These are phyloP conservation scores for Rutilus rutilus DNA, from an alignment of 2,113 vertebrate species.

Conservation along the genomic window DNA sequence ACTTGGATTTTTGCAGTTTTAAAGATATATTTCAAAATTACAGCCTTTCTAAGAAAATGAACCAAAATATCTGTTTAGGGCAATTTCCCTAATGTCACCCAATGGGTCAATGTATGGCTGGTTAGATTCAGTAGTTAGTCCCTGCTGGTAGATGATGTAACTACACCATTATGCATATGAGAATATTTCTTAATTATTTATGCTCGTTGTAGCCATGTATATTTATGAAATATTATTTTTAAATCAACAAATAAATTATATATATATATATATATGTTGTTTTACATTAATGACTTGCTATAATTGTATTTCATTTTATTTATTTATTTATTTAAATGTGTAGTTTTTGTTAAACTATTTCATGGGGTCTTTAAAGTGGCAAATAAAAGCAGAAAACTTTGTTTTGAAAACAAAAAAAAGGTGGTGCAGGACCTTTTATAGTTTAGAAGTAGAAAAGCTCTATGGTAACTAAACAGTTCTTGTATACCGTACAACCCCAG, in stretches of 20 bases:
- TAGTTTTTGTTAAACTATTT: not conserved
- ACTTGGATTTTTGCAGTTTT: not conserved
- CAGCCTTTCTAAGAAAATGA: not conserved
- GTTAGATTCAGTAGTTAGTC: not conserved
- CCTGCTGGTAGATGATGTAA: not conserved
- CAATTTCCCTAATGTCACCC: not conserved
- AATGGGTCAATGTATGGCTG: not conserved
- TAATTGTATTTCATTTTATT: not conserved
- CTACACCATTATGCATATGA: not conserved
- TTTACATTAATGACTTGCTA: not conserved
- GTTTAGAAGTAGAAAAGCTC: not conserved
- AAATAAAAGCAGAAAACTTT: conserved; percentile 1
- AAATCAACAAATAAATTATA: not conserved
- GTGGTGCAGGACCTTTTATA: conserved; percentile 6
- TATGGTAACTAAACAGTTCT: not conserved
- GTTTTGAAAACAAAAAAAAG: not conserved
- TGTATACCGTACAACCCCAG: not conserved
- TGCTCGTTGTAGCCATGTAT: not conserved
- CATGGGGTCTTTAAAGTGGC: not conserved
- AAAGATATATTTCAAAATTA: not conserved
- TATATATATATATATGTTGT: not conserved
- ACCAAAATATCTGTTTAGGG: not conserved
- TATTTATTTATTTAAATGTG: not conserved
- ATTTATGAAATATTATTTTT: not conserved
- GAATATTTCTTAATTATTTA: not conserved